Conservation (phyloP, 2,888 invertebrate genomes). For the Siphlonurus alternatus region DNA sequence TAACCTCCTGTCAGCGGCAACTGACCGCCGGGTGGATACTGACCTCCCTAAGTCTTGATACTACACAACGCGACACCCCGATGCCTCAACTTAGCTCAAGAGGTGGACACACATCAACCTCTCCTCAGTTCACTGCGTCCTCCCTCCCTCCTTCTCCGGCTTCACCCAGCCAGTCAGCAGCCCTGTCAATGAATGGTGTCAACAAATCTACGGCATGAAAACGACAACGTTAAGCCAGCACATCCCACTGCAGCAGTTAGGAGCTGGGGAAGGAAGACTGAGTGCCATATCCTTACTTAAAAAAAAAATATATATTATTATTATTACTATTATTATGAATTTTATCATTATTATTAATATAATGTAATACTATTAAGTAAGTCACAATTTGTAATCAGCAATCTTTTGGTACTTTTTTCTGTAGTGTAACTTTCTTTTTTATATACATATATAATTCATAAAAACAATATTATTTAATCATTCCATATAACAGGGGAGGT, state of each 20-base stretch:
- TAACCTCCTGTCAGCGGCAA: conserved; percentile 65
- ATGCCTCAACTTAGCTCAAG: background rate
- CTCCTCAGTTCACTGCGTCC: background rate
- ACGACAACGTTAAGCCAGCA: background rate
- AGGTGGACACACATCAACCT: background rate
- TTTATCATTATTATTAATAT: too few species aligned
- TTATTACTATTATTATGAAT: too few species aligned
- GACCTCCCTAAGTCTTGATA: conserved; percentile 33
- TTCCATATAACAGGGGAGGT: background rate
- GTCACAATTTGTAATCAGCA: background rate
- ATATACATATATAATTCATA: background rate
- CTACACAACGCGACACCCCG: conserved; percentile 17
- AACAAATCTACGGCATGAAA: too few species aligned
- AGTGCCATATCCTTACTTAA: background rate
- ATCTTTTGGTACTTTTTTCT: background rate
- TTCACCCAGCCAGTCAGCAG: background rate
- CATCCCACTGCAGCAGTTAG: background rate
- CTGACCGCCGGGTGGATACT: conserved; percentile 51
- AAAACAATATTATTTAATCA: background rate
- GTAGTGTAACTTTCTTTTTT: background rate
- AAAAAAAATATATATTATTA: too few species aligned
- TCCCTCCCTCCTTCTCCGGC: background rate
- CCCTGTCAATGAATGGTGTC: too few species aligned
- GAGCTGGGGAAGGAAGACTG: background rate
- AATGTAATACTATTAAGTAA: background rate